These are phyloP conservation scores for Omphaloscelis lunosa DNA, from an alignment of 2,888 invertebrate genomes.

Conservation along the genomic window DNA sequence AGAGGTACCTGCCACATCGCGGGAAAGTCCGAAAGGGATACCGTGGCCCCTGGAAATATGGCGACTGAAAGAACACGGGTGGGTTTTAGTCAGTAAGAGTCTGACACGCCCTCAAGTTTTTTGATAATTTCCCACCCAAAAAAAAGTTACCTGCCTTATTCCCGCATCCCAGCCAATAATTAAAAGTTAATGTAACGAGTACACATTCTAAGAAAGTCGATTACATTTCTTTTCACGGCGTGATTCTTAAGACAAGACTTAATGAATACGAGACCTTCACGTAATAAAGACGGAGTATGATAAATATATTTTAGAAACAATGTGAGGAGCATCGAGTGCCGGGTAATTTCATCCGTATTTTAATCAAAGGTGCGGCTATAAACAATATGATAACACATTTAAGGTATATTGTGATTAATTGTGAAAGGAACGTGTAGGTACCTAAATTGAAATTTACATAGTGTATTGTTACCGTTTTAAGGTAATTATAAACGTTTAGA, in stretches of 20 bases:
- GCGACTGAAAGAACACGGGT: too few species aligned
- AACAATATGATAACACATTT: constrained; percentile 62
- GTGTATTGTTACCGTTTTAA: constrained; percentile 39
- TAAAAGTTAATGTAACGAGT: constrained; percentile 13
- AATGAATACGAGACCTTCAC: constrained; percentile 52
- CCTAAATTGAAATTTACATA: constrained; percentile 57
- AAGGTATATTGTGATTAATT: constrained; percentile 37
- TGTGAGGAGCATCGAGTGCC: constrained; percentile 62
- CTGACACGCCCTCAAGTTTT: too few species aligned
- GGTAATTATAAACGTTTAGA: constrained; percentile 30
- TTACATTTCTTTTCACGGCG: constrained; percentile 42
- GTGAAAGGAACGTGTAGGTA: constrained; percentile 41
- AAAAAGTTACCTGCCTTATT: too few species aligned
- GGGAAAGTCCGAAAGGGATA: too few species aligned
- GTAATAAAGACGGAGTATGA: constrained; percentile 59
- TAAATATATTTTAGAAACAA: constrained; percentile 66
- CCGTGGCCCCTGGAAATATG: too few species aligned
- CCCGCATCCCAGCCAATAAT: not conserved
- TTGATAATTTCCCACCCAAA: too few species aligned
- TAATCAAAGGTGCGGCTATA: constrained; percentile 66
- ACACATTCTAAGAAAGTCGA: constrained; percentile 16
- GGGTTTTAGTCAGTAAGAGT: too few species aligned
- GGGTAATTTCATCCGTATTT: constrained; percentile 66
- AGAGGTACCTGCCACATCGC: too few species aligned
- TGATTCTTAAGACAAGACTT: constrained; percentile 45